Conservation (phyloP, 2,797 vertebrate species). For the Saxicola maurus region DNA sequence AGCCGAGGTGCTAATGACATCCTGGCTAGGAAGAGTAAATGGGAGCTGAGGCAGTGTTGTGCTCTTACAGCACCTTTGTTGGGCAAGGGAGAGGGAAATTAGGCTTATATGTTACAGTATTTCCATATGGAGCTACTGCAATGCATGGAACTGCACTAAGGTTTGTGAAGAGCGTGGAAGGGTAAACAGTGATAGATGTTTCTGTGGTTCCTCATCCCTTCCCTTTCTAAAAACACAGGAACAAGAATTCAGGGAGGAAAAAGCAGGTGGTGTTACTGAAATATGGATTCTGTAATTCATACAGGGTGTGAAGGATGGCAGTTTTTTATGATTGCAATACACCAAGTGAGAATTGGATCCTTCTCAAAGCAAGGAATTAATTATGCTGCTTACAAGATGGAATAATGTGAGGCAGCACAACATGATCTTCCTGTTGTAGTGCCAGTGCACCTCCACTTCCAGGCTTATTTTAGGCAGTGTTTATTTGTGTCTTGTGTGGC, state of each 20-base stretch:
- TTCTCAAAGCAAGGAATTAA: not conserved
- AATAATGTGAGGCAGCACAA: not conserved
- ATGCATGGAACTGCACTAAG: not conserved
- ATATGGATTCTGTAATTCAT: not conserved
- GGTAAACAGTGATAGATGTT: not conserved
- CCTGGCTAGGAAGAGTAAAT: not conserved
- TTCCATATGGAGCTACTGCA: not conserved
- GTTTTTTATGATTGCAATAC: not conserved
- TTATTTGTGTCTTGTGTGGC: not conserved
- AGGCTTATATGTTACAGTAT: not conserved
- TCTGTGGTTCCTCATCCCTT: not conserved
- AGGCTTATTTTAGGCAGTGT: not conserved
- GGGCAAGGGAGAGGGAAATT: not conserved
- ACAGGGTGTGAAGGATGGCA: not conserved
- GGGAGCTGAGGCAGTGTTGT: not conserved
- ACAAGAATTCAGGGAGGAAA: not conserved
- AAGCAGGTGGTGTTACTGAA: not conserved
- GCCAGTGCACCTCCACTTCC: not conserved
- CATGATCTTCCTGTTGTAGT: not conserved
- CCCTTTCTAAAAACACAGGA: not conserved
- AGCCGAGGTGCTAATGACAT: not conserved
- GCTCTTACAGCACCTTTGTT: not conserved
- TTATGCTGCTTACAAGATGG: not conserved
- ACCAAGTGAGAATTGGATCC: not conserved
- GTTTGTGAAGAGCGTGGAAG: not conserved